These are phyloP conservation scores for Myopa tessellatipennis DNA, from an alignment of 2,888 invertebrate genomes.

Conservation along the genomic window DNA sequence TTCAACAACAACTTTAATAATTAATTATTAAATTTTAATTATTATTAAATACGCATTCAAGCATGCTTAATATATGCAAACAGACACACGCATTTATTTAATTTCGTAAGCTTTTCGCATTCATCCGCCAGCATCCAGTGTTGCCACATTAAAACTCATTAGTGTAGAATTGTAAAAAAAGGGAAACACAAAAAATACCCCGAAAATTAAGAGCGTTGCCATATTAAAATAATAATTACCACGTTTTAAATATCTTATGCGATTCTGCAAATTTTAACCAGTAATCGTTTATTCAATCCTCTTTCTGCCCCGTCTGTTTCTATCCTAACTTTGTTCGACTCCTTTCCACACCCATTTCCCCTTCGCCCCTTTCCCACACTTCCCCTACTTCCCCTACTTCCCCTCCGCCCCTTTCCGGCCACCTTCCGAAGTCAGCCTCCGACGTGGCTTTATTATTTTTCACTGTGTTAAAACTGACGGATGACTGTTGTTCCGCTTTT, in stretches of 20 bases:
- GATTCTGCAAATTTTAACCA: too few relatives aligned
- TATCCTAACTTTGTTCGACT: too few relatives aligned
- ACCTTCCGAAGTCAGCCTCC: too few relatives aligned
- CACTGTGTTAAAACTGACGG: too few relatives aligned
- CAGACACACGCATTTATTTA: not conserved
- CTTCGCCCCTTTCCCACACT: too few relatives aligned
- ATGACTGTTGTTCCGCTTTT: not conserved
- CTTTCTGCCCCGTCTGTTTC: too few relatives aligned
- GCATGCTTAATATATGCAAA: conserved; percentile 8
- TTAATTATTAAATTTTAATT: conserved; percentile 45
- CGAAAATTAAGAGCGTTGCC: not conserved
- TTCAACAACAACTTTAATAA: conserved; percentile 34
- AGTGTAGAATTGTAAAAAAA: conserved; percentile 13
- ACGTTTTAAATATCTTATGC: too few relatives aligned
- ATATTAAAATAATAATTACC: not conserved
- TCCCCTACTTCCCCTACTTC: too few relatives aligned
- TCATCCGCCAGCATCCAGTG: not conserved
- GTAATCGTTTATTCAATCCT: too few relatives aligned
- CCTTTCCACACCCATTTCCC: too few relatives aligned
- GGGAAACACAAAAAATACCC: not conserved
- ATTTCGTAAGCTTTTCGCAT: not conserved
- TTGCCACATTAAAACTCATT: conserved; percentile 30
- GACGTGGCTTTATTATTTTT: too few relatives aligned
- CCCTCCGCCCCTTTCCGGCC: too few relatives aligned
- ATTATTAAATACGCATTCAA: conserved; percentile 50